Percentiles rank a stretch among this genome's conserved stretches.
Evolutionary conservation across 1,140 invertebrate species (phyloP).

Genomic region (Drosophila chauvacae): DNA sequence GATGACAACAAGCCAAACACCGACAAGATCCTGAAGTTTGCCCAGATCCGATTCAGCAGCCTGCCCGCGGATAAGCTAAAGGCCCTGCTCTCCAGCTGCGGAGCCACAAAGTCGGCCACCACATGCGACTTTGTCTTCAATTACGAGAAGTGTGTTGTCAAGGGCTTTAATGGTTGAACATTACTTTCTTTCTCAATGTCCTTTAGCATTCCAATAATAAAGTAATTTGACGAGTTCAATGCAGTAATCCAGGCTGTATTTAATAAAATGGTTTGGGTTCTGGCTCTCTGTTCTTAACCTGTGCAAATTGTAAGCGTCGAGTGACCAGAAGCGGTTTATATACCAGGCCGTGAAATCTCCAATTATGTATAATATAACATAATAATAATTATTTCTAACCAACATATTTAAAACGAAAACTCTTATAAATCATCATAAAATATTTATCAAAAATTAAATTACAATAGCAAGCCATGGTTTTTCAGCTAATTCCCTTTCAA

Average conservation of each 20-base stretch:
- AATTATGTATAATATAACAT: too few species aligned
- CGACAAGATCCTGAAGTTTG: slow-evolving; percentile 49
- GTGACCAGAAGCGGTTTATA: too few species aligned
- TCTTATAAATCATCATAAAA: background rate
- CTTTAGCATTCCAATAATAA: slow-evolving; percentile 42
- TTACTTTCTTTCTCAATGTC: too few species aligned
- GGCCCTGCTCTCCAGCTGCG: slow-evolving; percentile 33
- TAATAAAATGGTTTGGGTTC: too few species aligned
- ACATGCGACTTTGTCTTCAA: slow-evolving; percentile 51
- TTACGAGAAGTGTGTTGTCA: slow-evolving; percentile 57
- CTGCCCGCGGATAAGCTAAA: slow-evolving; percentile 53
- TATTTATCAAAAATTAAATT: background rate
- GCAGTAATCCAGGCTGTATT: too few species aligned
- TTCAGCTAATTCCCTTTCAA: background rate
- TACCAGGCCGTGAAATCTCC: too few species aligned
- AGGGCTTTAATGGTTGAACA: slow-evolving; percentile 41
- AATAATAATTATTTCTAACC: background rate
- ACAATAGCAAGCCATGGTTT: background rate
- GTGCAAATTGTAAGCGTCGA: too few species aligned
- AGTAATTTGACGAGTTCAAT: background rate
- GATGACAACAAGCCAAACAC: slow-evolving; percentile 40
- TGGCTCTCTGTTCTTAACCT: too few species aligned
- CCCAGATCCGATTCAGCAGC: slow-evolving; percentile 45
- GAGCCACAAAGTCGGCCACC: slow-evolving; percentile 6
- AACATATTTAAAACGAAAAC: too few species aligned